phyloP scores from a whole-genome alignment of 2,113 vertebrate genomes.

The Triplophysa dalaica region DNA sequence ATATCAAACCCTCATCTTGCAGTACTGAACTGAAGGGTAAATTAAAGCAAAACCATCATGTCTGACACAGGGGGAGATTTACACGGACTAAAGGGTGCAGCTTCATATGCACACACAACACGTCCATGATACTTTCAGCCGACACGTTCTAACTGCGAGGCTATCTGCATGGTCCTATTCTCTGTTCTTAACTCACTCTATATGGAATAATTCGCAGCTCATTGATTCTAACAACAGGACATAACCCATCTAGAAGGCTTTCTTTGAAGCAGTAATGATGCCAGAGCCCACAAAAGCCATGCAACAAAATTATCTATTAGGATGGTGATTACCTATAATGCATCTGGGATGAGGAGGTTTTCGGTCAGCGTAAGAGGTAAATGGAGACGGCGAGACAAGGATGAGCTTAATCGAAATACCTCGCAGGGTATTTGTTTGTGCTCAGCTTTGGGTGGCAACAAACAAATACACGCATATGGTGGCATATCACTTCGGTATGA shows the following conservation, averaged over 20 bases:
- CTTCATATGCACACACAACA: constrained; percentile 24
- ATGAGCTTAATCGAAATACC: constrained; percentile 26
- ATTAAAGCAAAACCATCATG: no score
- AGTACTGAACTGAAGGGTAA: no score
- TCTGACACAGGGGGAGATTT: neutral
- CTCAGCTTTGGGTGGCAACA: constrained; percentile 9
- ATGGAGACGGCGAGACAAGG: constrained; percentile 10
- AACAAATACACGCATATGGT: constrained; percentile 5
- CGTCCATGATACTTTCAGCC: constrained; percentile 10
- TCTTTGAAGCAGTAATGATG: constrained; percentile 46
- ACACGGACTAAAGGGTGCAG: neutral
- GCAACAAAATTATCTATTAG: constrained; percentile 50
- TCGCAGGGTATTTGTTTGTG: constrained; percentile 10
- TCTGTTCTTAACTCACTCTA: constrained; percentile 44
- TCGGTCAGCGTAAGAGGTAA: constrained; percentile 25
- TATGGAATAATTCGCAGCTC: constrained; percentile 52
- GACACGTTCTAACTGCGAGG: neutral
- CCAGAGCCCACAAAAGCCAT: constrained; percentile 44
- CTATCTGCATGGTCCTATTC: constrained; percentile 18
- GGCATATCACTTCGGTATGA: neutral
- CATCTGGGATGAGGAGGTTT: constrained; percentile 45
- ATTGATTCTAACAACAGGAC: constrained; percentile 55
- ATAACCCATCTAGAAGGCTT: constrained; percentile 38
- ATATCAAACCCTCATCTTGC: no score
- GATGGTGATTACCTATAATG: constrained; percentile 43